Conservation (phyloP, 2,888 invertebrate species). For the Lottia scabra region DNA sequence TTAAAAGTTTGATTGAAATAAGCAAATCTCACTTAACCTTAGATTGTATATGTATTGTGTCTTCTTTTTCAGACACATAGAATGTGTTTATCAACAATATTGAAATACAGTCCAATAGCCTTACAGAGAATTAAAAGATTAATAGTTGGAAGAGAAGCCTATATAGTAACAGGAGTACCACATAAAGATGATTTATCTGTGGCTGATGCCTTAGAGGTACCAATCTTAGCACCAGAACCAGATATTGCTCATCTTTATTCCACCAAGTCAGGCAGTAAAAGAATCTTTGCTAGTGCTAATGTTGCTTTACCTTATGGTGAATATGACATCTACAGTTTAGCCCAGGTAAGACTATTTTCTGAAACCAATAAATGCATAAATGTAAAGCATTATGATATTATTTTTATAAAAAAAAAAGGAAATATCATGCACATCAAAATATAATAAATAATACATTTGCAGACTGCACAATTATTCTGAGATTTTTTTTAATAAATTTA, state of each 20-base stretch:
- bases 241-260: slow-evolving; percentile 66
- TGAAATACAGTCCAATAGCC: slow-evolving; percentile 68
- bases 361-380: neutral
- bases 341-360: slow-evolving; percentile 52
- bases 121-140: slow-evolving; percentile 64
- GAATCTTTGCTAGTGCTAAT: slow-evolving; percentile 65
- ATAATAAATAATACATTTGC: too few relatives aligned
- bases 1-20: too few relatives aligned
- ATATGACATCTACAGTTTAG: slow-evolving; percentile 67
- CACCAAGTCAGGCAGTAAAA: slow-evolving; percentile 68
- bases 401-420: too few relatives aligned
- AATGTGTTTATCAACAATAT: slow-evolving; percentile 66
- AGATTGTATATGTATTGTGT: too few relatives aligned
- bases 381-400: neutral
- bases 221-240: slow-evolving; percentile 66
- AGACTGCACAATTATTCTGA: too few relatives aligned
- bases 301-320: slow-evolving; percentile 67
- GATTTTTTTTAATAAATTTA: too few relatives aligned
- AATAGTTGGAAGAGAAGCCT: slow-evolving; percentile 66
- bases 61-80: slow-evolving; percentile 58
- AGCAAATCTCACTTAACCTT: too few relatives aligned
- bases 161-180: slow-evolving; percentile 65
- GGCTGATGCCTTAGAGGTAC: slow-evolving; percentile 63
- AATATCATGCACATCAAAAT: too few relatives aligned
- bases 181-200: slow-evolving; percentile 67